Evolutionary conservation across 2,113 vertebrate genomes (phyloP).

Genomic region (Pristiophorus japonicus): DNA sequence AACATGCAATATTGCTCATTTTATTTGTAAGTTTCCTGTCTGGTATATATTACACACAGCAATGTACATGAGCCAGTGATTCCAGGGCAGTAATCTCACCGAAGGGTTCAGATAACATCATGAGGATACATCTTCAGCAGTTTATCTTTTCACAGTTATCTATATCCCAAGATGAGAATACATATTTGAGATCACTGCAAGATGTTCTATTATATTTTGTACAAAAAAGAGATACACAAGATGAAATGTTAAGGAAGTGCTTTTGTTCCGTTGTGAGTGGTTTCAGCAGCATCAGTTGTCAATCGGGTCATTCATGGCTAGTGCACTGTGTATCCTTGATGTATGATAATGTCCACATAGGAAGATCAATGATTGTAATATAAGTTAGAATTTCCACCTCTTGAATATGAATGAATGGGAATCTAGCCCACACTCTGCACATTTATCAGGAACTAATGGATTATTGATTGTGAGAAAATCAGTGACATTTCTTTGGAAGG

Average conservation of each 20-base stretch:
- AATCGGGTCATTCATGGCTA: neutral
- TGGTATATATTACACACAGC: neutral
- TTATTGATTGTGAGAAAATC: neutral
- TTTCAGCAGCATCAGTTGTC: neutral
- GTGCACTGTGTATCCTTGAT: neutral
- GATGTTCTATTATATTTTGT: neutral
- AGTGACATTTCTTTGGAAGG: neutral
- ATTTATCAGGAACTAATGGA: neutral
- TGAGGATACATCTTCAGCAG: neutral
- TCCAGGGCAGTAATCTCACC: neutral
- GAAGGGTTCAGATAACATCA: neutral
- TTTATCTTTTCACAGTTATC: neutral
- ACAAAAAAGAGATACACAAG: too few relatives aligned
- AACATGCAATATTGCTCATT: neutral
- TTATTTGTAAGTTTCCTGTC: neutral
- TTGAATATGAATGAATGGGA: constrained; percentile 15
- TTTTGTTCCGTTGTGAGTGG: neutral
- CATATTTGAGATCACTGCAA: too few relatives aligned
- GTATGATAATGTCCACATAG: neutral
- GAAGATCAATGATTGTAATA: constrained; percentile 5
- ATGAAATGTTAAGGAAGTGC: neutral
- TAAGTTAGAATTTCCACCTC: neutral
- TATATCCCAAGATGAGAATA: neutral
- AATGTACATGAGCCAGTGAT: neutral
- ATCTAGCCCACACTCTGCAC: neutral